Percentiles rank a stretch among this genome's conserved stretches.
Evolutionary conservation across 2,888 invertebrate genomes (phyloP).

Genomic region (Hirtodrosophila histrioides): DNA sequence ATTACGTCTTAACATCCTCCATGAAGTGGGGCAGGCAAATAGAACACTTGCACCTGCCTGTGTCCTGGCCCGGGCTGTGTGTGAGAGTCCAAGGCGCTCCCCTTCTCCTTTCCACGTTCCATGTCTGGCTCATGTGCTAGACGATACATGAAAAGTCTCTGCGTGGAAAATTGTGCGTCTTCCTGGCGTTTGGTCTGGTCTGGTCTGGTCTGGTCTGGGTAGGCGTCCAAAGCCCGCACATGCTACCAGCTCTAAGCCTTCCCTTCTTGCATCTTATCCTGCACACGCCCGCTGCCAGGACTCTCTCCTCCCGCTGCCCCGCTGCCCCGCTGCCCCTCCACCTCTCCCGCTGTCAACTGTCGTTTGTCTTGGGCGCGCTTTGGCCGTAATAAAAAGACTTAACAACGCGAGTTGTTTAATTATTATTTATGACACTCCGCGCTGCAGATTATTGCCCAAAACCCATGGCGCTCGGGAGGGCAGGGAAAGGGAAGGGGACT

Average conservation of each 20-base stretch:
- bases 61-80: slow-evolving; percentile 5
- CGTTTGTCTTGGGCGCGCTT: slow-evolving; percentile 68
- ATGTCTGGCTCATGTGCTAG: slow-evolving; percentile 62
- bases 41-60: slow-evolving; percentile 52
- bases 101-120: slow-evolving; percentile 20
- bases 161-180: slow-evolving; percentile 71
- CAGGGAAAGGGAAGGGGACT: background rate
- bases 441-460: slow-evolving; percentile 72
- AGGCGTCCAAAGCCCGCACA: slow-evolving; percentile 56
- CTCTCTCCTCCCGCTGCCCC: slow-evolving; percentile 5
- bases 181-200: background rate
- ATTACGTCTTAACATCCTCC: slow-evolving; percentile 76
- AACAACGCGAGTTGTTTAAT: slow-evolving; percentile 81
- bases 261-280: slow-evolving; percentile 69
- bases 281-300: slow-evolving; percentile 26
- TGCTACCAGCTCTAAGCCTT: slow-evolving; percentile 77
- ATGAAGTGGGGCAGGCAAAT: slow-evolving; percentile 54
- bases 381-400: slow-evolving; percentile 76
- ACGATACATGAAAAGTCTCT: slow-evolving; percentile 48
- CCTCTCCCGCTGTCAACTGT: slow-evolving; percentile 60
- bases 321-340: slow-evolving; percentile 10
- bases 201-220: slow-evolving; percentile 1
- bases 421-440: slow-evolving; percentile 80
- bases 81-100: background rate
- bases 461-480: background rate